Conservation (phyloP, 1,140 invertebrate species). For the Macrostomum lignano region DNA sequence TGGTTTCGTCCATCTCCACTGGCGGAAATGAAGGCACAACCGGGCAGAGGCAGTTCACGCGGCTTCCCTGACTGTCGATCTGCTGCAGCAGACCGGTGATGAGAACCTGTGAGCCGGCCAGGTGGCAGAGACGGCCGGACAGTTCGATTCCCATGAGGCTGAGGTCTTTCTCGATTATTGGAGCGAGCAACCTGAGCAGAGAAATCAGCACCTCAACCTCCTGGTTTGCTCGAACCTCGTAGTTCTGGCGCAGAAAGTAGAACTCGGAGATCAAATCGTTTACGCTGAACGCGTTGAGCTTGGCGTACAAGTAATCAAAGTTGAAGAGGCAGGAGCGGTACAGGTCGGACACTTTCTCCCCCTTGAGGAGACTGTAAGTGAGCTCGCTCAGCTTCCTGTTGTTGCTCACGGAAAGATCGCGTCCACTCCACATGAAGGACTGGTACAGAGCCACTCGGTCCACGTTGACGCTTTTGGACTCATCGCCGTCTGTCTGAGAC, state of each 20-base stretch:
- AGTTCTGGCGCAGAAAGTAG: not conserved
- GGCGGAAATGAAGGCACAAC: not conserved
- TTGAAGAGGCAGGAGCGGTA: not conserved
- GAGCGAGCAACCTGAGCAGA: not conserved
- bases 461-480: too few species aligned
- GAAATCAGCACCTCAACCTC: not conserved
- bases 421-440: too few species aligned
- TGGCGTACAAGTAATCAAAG: not conserved
- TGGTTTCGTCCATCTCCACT: not conserved
- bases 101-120: not conserved
- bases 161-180: not conserved
- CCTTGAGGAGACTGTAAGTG: not conserved
- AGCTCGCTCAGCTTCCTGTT: not conserved
- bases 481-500: too few species aligned
- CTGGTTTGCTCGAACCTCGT: not conserved
- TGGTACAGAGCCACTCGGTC: too few species aligned
- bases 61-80: not conserved
- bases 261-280: slow-evolving; percentile 1
- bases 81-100: not conserved
- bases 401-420: too few species aligned
- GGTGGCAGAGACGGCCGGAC: not conserved
- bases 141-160: not conserved
- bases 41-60: not conserved
- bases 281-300: not conserved
- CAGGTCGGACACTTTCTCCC: not conserved